Base-by-base conservation (phyloP, 2,888 invertebrate species). In the Cristatella mucedo region DNA sequence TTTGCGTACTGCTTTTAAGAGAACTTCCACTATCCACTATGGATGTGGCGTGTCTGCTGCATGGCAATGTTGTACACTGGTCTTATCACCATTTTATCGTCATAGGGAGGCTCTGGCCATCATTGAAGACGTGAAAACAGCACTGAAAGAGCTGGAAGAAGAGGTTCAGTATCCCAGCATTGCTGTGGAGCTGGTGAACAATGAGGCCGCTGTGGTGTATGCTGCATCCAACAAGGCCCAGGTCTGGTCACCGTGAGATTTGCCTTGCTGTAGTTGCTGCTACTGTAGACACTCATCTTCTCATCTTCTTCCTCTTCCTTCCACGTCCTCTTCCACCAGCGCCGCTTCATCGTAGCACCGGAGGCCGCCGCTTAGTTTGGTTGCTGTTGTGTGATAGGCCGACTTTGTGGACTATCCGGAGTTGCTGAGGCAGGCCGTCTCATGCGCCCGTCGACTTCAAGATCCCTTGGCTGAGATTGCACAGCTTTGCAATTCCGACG, bases 381-480 rank as follows among this genome's bases (percentile, higher is more conserved):
- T 34, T 11, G 33, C 22, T 13, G 41, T 42, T 9, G 2, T 41
- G 2, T 40, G 18, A 18, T 47, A 76, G 71, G 65, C 75, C 24
- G 91, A 93, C 60, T 89, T 89, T 61, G 73, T 85, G 46, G 91
- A 93, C 57, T 93, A 89, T 67, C 95, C 95, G 0, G 76, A 78
- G 33, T 69, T 89, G 11, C 68, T 95, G 2, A 74, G 89, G 0
- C 85, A 95, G 68, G 89, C 95, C 0, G 78, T 93, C 40, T 93
- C 91, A 1, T 69, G 95, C 44, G 93, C 85, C 0, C 74, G 97
- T 18, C 73, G 84, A 43, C 70, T 93, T 55, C 89, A 95, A 67
- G 97, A 97, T 68, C 95, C 97, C 0, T 70, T 97, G 0, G 76
- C 91, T 46, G 97, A 97, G 65, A 91, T 85, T 63, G 83, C 89